A percentile compares a stretch with the other conserved stretches of the same genome.
These are phyloP conservation scores for Antennarius striatus DNA, from an alignment of 2,113 vertebrate species.

Conservation along the genomic window DNA sequence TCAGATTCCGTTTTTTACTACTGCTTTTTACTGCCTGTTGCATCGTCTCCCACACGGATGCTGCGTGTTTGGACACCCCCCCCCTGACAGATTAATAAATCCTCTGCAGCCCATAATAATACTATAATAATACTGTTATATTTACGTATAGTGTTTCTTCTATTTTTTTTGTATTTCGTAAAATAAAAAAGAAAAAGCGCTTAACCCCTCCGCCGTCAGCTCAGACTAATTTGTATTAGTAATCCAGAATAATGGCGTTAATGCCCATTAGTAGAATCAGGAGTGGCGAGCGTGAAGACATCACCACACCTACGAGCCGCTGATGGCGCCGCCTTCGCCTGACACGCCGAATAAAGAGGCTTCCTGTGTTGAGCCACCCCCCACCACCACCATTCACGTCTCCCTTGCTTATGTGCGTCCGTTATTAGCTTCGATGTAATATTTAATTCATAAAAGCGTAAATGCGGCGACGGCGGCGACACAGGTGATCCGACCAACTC, in stretches of 20 bases:
- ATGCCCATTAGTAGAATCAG: constrained; percentile 78
- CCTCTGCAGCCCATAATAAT: constrained; percentile 65
- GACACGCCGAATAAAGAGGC: constrained; percentile 52
- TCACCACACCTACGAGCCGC: constrained; percentile 76
- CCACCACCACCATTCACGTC: constrained; percentile 9
- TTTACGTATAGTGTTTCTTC: constrained; percentile 10
- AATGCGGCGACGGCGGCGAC: too few species aligned
- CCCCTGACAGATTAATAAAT: constrained; percentile 64
- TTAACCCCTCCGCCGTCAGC: constrained; percentile 54
- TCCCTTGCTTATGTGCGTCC: constrained; percentile 21
- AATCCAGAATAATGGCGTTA: constrained; percentile 82
- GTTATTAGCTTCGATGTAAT: constrained; percentile 25
- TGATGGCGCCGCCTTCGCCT: constrained; percentile 31
- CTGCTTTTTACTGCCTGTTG: constrained; percentile 7
- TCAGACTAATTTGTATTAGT: constrained; percentile 80
- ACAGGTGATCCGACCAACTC: too few species aligned
- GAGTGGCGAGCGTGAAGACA: constrained; percentile 77
- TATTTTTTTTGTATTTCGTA: constrained; percentile 27
- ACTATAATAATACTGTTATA: constrained; percentile 66
- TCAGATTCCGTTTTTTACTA: constrained; percentile 7
- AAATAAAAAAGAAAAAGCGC: constrained; percentile 54
- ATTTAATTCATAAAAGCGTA: constrained; percentile 25
- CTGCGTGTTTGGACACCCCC: constrained; percentile 50
- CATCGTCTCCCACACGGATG: constrained; percentile 41
- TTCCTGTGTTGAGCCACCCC: constrained; percentile 41